phyloP scores from a whole-genome alignment of 2,113 vertebrate genomes.

The Tupaia chinensis region DNA sequence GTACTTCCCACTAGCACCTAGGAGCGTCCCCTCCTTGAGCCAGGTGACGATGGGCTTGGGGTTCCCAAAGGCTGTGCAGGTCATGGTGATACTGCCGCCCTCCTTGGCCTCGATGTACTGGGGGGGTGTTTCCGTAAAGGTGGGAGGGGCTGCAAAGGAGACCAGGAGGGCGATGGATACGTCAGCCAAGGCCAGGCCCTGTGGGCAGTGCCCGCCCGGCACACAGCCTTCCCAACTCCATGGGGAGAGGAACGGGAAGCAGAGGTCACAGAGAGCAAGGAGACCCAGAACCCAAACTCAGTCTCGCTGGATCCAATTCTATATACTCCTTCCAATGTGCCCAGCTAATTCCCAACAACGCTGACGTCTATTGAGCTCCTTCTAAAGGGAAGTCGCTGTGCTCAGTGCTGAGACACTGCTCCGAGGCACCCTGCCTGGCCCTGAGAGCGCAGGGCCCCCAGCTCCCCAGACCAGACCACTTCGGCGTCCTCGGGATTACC shows the following conservation, averaged over 20 bases:
- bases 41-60: conserved; percentile 98
- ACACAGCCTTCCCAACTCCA: not conserved
- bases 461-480: not conserved
- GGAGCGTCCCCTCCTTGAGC: conserved; percentile 95
- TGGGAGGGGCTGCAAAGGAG: conserved; percentile 93
- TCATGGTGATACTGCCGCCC: conserved; percentile 94
- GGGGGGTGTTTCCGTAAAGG: conserved; percentile 96
- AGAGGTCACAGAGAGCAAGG: too few relatives aligned
- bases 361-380: not conserved
- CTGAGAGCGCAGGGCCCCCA: not conserved
- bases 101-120: conserved; percentile 99
- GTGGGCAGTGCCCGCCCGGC: fast-evolving
- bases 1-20: conserved; percentile 93
- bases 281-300: not conserved
- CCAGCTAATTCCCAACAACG: not conserved
- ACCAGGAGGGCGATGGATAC: not conserved
- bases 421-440: not conserved
- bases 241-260: fast-evolving
- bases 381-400: not conserved
- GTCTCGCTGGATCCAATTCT: not conserved
- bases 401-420: not conserved
- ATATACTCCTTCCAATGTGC: not conserved
- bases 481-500: not conserved
- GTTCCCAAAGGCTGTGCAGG: conserved; percentile 97
- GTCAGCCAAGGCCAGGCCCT: not conserved